Conservation (phyloP, 2,113 vertebrate genomes). For the Pteruthius melanotis region DNA sequence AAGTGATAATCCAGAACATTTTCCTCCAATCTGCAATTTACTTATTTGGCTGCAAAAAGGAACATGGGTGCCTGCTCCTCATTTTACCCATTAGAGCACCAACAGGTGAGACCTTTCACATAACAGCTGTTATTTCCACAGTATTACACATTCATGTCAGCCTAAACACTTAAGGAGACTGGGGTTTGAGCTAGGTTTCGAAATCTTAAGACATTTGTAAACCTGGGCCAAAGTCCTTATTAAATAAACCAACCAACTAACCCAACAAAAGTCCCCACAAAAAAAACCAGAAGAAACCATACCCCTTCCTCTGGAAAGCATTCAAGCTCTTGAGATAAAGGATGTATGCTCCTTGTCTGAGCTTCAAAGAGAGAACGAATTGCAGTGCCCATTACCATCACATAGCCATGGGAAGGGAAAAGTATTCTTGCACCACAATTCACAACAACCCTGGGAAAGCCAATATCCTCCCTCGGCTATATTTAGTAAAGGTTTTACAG, state of each 20-base stretch:
- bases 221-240: not conserved
- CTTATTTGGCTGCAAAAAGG: not conserved
- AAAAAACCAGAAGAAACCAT: not conserved
- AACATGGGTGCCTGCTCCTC: not conserved
- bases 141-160: not conserved
- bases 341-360: not conserved
- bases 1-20: not conserved
- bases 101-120: not conserved
- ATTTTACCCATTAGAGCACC: not conserved
- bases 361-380: not conserved
- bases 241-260: not conserved
- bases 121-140: not conserved
- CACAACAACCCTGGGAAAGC: not conserved
- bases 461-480: not conserved
- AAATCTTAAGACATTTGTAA: not conserved
- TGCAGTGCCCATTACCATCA: not conserved
- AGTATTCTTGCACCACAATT: not conserved
- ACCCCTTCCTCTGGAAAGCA: not conserved
- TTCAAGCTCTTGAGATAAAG: not conserved
- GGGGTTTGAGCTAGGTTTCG: not conserved
- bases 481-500: not conserved
- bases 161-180: not conserved
- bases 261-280: not conserved
- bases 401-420: not conserved
- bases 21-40: not conserved